Conservation (phyloP, 2,888 invertebrate species). For the Theretra japonica region DNA sequence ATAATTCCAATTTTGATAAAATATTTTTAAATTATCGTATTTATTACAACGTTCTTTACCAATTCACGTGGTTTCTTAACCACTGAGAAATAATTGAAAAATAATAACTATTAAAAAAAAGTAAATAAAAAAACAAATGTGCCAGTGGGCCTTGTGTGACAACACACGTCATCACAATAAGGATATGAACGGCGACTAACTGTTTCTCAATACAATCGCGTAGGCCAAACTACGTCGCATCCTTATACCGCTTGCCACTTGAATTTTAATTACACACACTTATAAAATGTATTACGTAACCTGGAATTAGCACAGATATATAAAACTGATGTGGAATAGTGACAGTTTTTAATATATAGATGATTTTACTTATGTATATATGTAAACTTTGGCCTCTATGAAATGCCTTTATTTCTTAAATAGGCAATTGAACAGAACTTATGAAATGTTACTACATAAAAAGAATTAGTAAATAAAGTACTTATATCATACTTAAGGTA, state of each 20-base stretch:
- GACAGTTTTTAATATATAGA: neutral
- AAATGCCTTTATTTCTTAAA: too few species aligned
- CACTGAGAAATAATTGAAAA: neutral
- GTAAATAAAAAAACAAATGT: neutral
- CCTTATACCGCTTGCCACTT: constrained; percentile 41
- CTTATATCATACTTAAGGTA: too few species aligned
- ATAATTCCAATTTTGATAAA: too few species aligned
- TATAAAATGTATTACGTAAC: constrained; percentile 30
- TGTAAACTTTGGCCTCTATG: too few species aligned
- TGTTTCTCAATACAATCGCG: constrained; percentile 38
- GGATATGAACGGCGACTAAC: constrained; percentile 13
- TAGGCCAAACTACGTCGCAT: constrained; percentile 40
- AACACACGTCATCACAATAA: neutral
- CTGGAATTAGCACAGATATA: neutral
- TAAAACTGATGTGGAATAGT: neutral
- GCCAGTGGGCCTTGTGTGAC: constrained; percentile 10
- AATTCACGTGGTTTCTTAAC: too few species aligned
- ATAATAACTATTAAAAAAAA: neutral
- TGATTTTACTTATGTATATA: neutral
- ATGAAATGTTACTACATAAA: too few species aligned
- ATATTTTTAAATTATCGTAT: too few species aligned
- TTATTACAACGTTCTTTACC: neutral
- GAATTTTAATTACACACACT: constrained; percentile 43
- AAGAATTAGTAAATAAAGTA: too few species aligned
- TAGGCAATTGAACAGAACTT: too few species aligned